These are phyloP conservation scores for Apeira syringaria DNA, from an alignment of 2,888 invertebrate species.

Conservation along the genomic window DNA sequence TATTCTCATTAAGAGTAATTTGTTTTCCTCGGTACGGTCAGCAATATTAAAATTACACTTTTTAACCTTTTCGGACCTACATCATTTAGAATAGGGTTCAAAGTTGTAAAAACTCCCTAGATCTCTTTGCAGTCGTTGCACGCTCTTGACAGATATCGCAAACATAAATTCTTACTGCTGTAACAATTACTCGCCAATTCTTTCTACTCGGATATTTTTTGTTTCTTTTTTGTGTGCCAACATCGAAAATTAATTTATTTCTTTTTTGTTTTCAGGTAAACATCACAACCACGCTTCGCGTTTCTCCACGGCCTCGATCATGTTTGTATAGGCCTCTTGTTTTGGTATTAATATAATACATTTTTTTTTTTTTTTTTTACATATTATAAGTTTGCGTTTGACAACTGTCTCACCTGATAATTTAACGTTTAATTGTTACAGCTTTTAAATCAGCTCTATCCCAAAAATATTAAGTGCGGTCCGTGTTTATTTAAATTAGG, in stretches of 20 bases:
- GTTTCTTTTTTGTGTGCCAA: conserved; percentile 5
- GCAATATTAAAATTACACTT: conserved; percentile 14
- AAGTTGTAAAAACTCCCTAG: background rate
- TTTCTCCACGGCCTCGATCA: conserved; percentile 10
- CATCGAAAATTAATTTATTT: conserved; percentile 16
- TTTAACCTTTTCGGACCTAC: conserved; percentile 5
- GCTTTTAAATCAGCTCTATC: no score
- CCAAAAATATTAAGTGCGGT: no score
- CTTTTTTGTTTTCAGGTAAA: conserved; percentile 37
- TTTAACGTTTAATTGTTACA: no score
- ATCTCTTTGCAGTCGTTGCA: conserved; percentile 14
- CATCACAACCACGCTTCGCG: background rate
- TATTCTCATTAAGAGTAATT: conserved; percentile 52
- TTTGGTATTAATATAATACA: no score
- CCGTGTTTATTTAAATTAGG: no score
- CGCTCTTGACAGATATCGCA: conserved; percentile 38
- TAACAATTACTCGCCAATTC: conserved; percentile 13
- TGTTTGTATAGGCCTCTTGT: conserved; percentile 24
- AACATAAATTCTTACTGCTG: conserved; percentile 26
- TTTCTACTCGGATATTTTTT: conserved; percentile 2
- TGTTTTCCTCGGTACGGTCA: conserved; percentile 39
- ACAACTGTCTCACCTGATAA: no score
- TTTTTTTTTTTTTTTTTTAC: no score
- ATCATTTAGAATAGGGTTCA: conserved; percentile 3
- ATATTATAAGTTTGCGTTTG: no score